Percentiles rank a stretch among this genome's conserved stretches.
These are phyloP conservation scores for Lithobates sylvaticus DNA, from an alignment of 2,797 vertebrate genomes.

Conservation along the genomic window DNA sequence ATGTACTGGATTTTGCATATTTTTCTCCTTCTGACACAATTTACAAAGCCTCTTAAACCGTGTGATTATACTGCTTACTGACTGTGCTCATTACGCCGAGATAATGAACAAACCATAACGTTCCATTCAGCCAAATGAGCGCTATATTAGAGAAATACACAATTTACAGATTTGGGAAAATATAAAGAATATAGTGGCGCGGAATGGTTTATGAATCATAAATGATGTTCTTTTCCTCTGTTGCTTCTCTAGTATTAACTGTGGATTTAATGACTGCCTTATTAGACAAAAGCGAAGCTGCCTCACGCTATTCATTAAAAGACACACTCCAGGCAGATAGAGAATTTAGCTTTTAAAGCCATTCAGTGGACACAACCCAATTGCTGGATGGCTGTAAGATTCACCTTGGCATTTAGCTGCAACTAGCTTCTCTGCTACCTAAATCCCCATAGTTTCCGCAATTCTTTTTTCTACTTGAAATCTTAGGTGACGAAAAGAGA, in stretches of 20 bases:
- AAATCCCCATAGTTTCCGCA: neutral
- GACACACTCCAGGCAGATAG: neutral
- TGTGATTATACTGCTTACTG: conserved; percentile 40
- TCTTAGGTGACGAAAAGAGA: too few species aligned
- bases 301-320: conserved; percentile 14
- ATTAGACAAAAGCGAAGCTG: conserved; percentile 13
- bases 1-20: neutral
- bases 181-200: neutral
- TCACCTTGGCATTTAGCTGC: neutral
- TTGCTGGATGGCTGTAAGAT: neutral
- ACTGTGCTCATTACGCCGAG: conserved; percentile 26
- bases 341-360: neutral
- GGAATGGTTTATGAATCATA: conserved; percentile 37
- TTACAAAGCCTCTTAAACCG: conserved; percentile 26
- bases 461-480: too few species aligned
- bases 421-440: neutral
- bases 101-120: conserved; percentile 41
- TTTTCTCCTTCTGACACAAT: conserved; percentile 3
- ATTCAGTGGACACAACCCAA: neutral
- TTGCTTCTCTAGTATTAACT: conserved; percentile 6
- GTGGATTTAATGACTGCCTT: conserved; percentile 35
- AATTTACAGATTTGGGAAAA: conserved; percentile 20
- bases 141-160: conserved; percentile 47
- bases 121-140: conserved; percentile 36
- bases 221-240: neutral